Percentiles rank a stretch among this genome's conserved stretches.
phyloP scores from a whole-genome alignment of 2,113 vertebrate genomes.

The Neolamprologus modestus region DNA sequence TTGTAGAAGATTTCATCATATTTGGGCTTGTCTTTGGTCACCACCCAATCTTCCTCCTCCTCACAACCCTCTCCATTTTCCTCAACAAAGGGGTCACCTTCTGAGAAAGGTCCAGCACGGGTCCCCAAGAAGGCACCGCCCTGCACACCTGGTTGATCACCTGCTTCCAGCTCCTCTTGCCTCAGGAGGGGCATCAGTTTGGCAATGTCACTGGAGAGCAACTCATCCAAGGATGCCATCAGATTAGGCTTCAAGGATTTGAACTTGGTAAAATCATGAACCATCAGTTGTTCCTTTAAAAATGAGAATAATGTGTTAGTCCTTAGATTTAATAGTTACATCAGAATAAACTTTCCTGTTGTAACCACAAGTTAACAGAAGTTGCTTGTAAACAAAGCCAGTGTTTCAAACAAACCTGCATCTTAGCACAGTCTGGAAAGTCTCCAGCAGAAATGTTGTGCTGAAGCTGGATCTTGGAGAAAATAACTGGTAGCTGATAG shows the following conservation, averaged over 20 bases:
- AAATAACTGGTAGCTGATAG: constrained; percentile 83
- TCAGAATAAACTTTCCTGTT: background rate
- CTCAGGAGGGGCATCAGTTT: constrained; percentile 87
- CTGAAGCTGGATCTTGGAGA: constrained; percentile 85
- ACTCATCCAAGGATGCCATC: constrained; percentile 79
- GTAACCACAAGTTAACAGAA: background rate
- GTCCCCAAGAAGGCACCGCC: constrained; percentile 84
- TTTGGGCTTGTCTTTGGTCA: constrained; percentile 91
- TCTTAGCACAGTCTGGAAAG: constrained; percentile 86
- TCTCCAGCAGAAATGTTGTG: constrained; percentile 88
- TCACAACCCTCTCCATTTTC: constrained; percentile 57
- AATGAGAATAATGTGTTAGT: background rate
- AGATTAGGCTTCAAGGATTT: constrained; percentile 82
- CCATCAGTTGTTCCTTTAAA: constrained; percentile 80
- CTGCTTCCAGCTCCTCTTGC: constrained; percentile 85
- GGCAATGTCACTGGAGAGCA: constrained; percentile 79
- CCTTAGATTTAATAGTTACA: background rate
- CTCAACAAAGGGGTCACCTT: constrained; percentile 71
- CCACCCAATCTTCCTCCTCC: constrained; percentile 84
- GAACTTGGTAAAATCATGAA: constrained; percentile 87
- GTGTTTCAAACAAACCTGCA: constrained; percentile 76
- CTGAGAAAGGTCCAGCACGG: constrained; percentile 80
- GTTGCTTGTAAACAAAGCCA: background rate
- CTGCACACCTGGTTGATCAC: constrained; percentile 75
- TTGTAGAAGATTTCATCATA: constrained; percentile 95